Conservation (phyloP, 2,888 invertebrate species). For the Chesias legatella region DNA sequence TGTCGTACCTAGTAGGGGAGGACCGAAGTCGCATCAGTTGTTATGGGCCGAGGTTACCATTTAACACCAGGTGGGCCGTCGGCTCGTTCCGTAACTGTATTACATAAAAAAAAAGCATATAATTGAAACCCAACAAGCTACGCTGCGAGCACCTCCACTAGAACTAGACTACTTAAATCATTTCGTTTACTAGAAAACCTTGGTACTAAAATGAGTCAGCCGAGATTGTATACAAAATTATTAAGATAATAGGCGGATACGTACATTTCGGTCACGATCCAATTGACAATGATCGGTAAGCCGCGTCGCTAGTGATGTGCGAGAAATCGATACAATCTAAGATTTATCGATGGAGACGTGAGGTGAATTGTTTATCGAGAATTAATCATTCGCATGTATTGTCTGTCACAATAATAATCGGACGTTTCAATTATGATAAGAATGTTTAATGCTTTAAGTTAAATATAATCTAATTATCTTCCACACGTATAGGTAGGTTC, state of each 20-base stretch:
- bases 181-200: slow-evolving; percentile 59
- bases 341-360: slow-evolving; percentile 27
- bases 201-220: slow-evolving; percentile 75
- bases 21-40: no score
- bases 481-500: no score
- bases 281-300: slow-evolving; percentile 79
- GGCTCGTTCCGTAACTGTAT: no score
- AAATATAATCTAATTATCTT: no score
- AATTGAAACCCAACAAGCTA: no score
- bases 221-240: slow-evolving; percentile 74
- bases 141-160: background rate
- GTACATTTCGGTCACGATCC: slow-evolving; percentile 78
- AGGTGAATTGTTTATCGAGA: slow-evolving; percentile 12
- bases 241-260: slow-evolving; percentile 79
- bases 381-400: background rate
- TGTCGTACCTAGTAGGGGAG: no score
- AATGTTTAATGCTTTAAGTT: slow-evolving; percentile 1
- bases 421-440: background rate
- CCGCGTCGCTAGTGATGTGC: slow-evolving; percentile 50
- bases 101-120: no score
- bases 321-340: slow-evolving; percentile 28
- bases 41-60: no score
- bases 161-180: slow-evolving; percentile 43
- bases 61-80: no score
- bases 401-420: background rate